Evolutionary conservation across 1,140 invertebrate genomes (phyloP).

Genomic region (Atopsyche davidsoni): DNA sequence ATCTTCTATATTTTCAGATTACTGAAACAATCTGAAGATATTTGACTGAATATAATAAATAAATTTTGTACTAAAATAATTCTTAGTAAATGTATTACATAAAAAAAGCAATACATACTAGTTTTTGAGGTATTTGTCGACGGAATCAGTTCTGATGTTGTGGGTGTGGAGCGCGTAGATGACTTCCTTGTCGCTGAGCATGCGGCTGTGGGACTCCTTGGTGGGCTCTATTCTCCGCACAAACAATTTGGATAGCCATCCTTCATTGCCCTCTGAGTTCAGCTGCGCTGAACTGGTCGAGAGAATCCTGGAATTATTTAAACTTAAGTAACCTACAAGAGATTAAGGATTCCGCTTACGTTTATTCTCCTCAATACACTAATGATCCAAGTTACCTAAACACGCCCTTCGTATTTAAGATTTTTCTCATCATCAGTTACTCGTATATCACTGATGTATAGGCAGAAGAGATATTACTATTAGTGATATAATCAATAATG

Average conservation of each 20-base stretch:
- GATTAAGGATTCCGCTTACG: not conserved
- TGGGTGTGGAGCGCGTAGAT: constrained; percentile 93
- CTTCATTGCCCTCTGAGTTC: constrained; percentile 55
- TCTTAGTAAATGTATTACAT: not conserved
- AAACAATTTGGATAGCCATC: constrained; percentile 84
- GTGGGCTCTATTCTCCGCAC: constrained; percentile 89
- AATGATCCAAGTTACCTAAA: too few species aligned
- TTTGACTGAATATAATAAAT: too few species aligned
- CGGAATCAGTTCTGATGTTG: constrained; percentile 82
- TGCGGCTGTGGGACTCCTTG: constrained; percentile 90
- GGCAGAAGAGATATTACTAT: not conserved
- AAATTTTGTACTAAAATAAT: constrained; percentile 12
- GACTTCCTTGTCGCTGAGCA: constrained; percentile 90
- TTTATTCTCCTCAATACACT: not conserved
- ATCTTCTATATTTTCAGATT: too few species aligned
- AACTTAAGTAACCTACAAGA: constrained; percentile 4
- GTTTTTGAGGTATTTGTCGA: constrained; percentile 79
- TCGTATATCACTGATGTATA: too few species aligned
- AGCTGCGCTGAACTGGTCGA: constrained; percentile 44
- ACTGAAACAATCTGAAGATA: too few species aligned
- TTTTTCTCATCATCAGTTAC: too few species aligned
- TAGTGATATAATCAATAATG: not conserved
- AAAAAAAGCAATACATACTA: constrained; percentile 64
- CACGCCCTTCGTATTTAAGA: too few species aligned
- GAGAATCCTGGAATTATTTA: constrained; percentile 19